Base-by-base conservation (phyloP, 2,113 vertebrate species). In the Pangasianodon gigas region DNA sequence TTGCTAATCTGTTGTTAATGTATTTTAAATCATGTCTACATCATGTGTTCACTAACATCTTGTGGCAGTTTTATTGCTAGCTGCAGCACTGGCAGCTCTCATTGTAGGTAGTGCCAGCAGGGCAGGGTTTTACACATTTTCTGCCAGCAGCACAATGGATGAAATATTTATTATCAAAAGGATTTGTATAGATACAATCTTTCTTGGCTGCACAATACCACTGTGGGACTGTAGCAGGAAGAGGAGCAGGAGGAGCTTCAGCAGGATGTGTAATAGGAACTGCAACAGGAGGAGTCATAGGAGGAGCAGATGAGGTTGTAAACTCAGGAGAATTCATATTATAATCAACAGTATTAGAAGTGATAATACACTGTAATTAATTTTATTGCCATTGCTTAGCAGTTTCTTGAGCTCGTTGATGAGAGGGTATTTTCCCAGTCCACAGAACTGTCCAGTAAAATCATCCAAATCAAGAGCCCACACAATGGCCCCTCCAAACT, bases 401-500 rank as follows among this genome's bases (percentile, higher is more conserved):
- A 94, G 91, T 60, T 90, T 92, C 74, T 93, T 94, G n/a, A 97
- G 92, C 46, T 95, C 91, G 1, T 41, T 92, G 87, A 96, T 96
- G 29, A 97, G 93, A 19, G 96, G 96, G 92, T 96, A 96, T 7
- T 60, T 93, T 62, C 96, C 96, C 89, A 96, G 90, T 85, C 91
- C 92, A 79, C 96, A 97, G 93, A 96, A 97, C 80, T 94, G 90
- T 86, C 96, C 96, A 11, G 56, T 37, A 90, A 97, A 97, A 87
- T 97, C 97, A 93, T 97, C 96, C 54, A 97, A 90, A 89, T 96
- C 96, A 86, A 97, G 93, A 86, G 95, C 81, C 96, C 96, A 97
- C 80, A 97, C 83, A 77, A 97, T 96, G 14, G 96, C 96, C n/a
- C 96, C 97, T 85, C 95, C 96, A 92, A 95, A 96, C 1, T 90